These are phyloP conservation scores for Nemoura dubitans DNA, from an alignment of 2,888 invertebrate species.

Conservation along the genomic window DNA sequence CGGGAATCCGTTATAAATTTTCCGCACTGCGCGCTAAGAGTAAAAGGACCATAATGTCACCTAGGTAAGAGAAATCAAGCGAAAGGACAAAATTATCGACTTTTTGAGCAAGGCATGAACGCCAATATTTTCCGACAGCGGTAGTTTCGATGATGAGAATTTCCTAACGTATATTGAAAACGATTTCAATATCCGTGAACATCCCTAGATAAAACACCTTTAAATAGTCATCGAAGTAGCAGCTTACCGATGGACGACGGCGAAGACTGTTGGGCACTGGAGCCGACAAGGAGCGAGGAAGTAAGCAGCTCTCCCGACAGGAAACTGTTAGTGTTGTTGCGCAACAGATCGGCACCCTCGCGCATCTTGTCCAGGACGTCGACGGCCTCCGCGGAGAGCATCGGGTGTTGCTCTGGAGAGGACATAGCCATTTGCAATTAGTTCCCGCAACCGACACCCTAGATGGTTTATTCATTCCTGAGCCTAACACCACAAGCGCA, in stretches of 20 bases:
- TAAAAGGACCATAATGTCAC: too few species aligned
- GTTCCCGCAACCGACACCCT: conserved; percentile 57
- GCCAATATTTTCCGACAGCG: too few species aligned
- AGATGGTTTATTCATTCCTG: conserved; percentile 57
- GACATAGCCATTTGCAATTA: conserved; percentile 51
- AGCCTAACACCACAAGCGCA: conserved; percentile 45
- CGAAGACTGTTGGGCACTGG: conserved; percentile 54
- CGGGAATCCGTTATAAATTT: too few species aligned
- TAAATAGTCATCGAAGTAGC: not conserved
- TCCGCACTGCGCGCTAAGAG: too few species aligned
- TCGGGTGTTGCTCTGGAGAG: conserved; percentile 42
- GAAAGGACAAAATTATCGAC: too few species aligned
- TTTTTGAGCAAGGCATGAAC: too few species aligned
- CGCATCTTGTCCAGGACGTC: conserved; percentile 74
- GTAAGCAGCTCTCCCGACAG: conserved; percentile 73
- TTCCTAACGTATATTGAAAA: too few species aligned
- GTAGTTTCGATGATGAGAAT: too few species aligned
- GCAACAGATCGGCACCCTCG: conserved; percentile 75
- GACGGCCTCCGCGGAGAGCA: conserved; percentile 64
- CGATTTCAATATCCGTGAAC: too few species aligned
- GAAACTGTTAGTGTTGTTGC: conserved; percentile 82
- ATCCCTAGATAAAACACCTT: too few species aligned
- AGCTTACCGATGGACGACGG: conserved; percentile 44
- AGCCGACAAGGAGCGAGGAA: conserved; percentile 58
- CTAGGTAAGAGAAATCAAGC: too few species aligned